Conservation (phyloP, 2,797 vertebrate species). For the Leuciscus waleckii region DNA sequence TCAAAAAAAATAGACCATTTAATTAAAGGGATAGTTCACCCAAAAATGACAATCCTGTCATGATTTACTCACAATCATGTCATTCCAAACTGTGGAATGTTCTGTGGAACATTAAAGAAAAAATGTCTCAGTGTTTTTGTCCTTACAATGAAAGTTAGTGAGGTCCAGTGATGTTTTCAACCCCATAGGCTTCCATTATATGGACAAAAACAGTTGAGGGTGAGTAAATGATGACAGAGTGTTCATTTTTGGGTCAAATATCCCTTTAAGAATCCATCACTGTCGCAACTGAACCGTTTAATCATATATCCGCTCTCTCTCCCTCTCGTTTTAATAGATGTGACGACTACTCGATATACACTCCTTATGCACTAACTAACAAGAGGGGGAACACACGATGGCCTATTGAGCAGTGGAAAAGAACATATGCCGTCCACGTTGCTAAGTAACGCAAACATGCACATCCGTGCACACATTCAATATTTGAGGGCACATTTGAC, state of each 20-base stretch:
- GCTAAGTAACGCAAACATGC: conserved; percentile 52
- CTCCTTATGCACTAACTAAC: background rate
- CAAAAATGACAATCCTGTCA: background rate
- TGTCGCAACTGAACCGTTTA: background rate
- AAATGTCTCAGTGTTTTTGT: background rate
- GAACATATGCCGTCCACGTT: conserved; percentile 31
- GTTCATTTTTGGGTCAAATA: background rate
- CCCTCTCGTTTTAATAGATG: background rate
- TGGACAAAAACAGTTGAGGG: background rate
- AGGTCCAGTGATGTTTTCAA: background rate
- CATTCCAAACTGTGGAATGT: background rate
- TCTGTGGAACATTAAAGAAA: background rate
- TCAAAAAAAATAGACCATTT: conserved; percentile 4
- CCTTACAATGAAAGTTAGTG: background rate
- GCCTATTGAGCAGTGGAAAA: conserved; percentile 3
- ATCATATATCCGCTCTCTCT: background rate
- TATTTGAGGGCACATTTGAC: conserved; percentile 82
- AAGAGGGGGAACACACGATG: background rate
- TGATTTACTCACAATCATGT: background rate
- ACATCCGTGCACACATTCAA: conserved; percentile 38
- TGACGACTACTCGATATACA: conserved; percentile 9
- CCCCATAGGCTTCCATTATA: background rate
- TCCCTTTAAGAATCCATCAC: background rate
- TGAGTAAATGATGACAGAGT: background rate
- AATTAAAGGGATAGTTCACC: conserved; percentile 15